These are phyloP conservation scores for Helostoma temminkii DNA, from an alignment of 2,797 vertebrate species.

Conservation along the genomic window DNA sequence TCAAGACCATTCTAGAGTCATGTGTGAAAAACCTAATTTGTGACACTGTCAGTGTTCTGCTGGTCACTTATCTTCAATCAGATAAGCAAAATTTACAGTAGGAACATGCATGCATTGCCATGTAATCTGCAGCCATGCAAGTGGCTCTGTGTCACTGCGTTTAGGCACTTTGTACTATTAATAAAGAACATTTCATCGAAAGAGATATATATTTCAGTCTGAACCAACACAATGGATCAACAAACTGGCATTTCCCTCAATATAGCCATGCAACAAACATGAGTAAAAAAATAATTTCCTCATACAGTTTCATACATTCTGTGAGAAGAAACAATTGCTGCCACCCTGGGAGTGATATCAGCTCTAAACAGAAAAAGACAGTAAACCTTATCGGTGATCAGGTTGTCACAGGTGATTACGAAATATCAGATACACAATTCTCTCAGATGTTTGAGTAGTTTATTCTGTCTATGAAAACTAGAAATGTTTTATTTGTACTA, in stretches of 20 bases:
- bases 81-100: too few relatives aligned
- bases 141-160: too few relatives aligned
- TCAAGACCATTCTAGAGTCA: too few relatives aligned
- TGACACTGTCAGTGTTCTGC: too few relatives aligned
- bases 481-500: too few relatives aligned
- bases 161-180: too few relatives aligned
- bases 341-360: conserved; percentile 8
- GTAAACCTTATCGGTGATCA: conserved; percentile 20
- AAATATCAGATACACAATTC: not conserved
- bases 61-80: too few relatives aligned
- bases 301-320: not conserved
- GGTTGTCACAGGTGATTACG: conserved; percentile 19
- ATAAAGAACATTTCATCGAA: too few relatives aligned
- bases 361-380: conserved; percentile 6
- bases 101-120: too few relatives aligned
- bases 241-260: not conserved
- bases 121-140: too few relatives aligned
- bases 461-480: too few relatives aligned
- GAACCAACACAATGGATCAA: not conserved
- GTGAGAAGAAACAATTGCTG: not conserved
- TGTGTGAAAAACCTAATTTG: too few relatives aligned
- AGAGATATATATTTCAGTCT: conserved; percentile 1
- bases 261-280: not conserved
- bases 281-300: not conserved
- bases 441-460: not conserved